phyloP scores from a whole-genome alignment of 2,888 invertebrate species.

The Cataglyphis livida region DNA sequence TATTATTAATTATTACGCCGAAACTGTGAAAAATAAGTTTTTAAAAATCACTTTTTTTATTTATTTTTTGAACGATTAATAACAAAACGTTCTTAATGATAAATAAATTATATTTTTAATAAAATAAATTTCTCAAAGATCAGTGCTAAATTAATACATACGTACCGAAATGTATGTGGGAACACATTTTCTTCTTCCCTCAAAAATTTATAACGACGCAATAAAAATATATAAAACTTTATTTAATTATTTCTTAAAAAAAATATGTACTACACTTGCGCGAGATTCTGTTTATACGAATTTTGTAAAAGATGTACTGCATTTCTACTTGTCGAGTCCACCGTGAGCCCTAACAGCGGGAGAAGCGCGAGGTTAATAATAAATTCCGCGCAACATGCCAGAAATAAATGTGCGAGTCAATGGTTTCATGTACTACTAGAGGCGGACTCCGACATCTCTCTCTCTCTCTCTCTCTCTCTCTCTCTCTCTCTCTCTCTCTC shows the following conservation, averaged over 20 bases:
- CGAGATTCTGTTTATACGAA: neutral
- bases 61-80: too few species aligned
- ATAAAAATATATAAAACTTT: neutral
- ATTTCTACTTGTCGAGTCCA: conserved; percentile 17
- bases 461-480: too few species aligned
- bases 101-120: neutral
- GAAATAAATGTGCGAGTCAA: conserved; percentile 49
- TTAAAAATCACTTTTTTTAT: too few species aligned
- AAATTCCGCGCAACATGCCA: conserved; percentile 47
- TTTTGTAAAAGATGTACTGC: neutral
- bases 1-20: too few species aligned
- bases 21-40: too few species aligned
- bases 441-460: conserved; percentile 18
- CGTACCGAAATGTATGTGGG: neutral
- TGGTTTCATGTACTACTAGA: conserved; percentile 3
- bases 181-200: neutral
- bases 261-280: neutral
- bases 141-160: neutral
- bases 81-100: neutral
- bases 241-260: neutral
- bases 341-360: conserved; percentile 10
- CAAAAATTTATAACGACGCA: neutral
- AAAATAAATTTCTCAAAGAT: neutral
- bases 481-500: too few species aligned
- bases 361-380: conserved; percentile 54